A percentile compares a stretch with the other conserved stretches of the same genome.
Evolutionary conservation across 2,888 invertebrate genomes (phyloP).

Genomic region (Eutolmus rufibarbis): DNA sequence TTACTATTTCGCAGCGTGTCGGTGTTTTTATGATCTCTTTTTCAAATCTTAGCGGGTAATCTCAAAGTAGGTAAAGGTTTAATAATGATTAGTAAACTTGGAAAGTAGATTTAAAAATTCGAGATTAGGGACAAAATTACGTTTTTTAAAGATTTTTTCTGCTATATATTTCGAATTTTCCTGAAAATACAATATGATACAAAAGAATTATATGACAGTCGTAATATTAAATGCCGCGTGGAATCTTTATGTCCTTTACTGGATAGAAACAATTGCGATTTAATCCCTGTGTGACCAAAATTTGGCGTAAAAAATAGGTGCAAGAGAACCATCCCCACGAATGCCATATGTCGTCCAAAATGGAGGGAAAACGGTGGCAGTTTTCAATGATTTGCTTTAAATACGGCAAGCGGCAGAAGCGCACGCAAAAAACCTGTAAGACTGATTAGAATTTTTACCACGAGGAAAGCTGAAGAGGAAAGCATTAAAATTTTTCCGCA

Average conservation of each 20-base stretch:
- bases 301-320: neutral
- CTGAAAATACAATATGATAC: neutral
- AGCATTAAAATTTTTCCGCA: neutral
- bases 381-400: neutral
- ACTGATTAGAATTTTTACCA: conserved; percentile 10
- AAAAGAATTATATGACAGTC: neutral
- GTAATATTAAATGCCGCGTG: neutral
- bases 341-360: neutral
- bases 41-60: no score
- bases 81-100: no score
- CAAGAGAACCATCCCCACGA: neutral
- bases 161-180: no score
- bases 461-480: neutral
- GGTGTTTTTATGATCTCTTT: no score
- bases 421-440: neutral
- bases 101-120: no score
- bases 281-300: neutral
- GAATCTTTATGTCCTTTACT: neutral
- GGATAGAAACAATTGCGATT: neutral
- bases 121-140: no score
- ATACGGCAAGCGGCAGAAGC: neutral
- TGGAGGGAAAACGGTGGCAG: neutral
- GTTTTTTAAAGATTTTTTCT: no score
- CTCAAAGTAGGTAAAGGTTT: no score
- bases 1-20: no score